A percentile compares a stretch with the other conserved stretches of the same genome.
These are phyloP conservation scores for Rattus rattus DNA, from an alignment of 2,113 vertebrate species.

Conservation along the genomic window DNA sequence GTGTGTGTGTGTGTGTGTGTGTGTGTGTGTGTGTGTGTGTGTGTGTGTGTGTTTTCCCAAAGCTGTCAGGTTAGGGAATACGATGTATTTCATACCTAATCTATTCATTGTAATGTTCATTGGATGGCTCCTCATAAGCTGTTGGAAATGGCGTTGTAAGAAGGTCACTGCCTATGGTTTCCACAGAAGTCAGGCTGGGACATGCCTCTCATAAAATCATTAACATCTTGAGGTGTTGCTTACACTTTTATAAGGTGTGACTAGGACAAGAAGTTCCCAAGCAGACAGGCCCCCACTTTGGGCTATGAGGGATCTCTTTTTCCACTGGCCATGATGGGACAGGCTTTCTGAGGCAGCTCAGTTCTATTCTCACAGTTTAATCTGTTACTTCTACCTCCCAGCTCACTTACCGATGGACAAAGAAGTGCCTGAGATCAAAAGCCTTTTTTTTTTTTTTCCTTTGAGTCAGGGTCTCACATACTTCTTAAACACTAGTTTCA, in stretches of 20 bases:
- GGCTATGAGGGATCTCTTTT: background rate
- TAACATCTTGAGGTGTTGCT: background rate
- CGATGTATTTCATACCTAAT: background rate
- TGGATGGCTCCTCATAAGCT: background rate
- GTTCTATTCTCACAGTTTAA: background rate
- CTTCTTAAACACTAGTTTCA: background rate
- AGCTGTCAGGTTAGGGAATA: background rate
- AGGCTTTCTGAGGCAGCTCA: slow-evolving; percentile 11
- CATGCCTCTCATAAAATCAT: background rate
- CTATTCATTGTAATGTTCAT: background rate
- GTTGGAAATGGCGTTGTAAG: background rate
- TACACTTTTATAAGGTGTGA: slow-evolving; percentile 4
- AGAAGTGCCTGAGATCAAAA: slow-evolving; percentile 17
- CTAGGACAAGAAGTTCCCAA: slow-evolving; percentile 8
- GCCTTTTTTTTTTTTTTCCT: too few species aligned
- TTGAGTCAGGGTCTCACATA: background rate
- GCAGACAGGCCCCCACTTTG: background rate
- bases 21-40: background rate
- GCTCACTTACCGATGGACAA: background rate
- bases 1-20: background rate
- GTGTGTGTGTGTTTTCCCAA: background rate
- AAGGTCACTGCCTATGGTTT: background rate
- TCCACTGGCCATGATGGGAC: background rate
- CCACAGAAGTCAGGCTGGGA: background rate
- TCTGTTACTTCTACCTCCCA: background rate